phyloP scores from a whole-genome alignment of 2,113 vertebrate species.

The Tiliqua scincoides region DNA sequence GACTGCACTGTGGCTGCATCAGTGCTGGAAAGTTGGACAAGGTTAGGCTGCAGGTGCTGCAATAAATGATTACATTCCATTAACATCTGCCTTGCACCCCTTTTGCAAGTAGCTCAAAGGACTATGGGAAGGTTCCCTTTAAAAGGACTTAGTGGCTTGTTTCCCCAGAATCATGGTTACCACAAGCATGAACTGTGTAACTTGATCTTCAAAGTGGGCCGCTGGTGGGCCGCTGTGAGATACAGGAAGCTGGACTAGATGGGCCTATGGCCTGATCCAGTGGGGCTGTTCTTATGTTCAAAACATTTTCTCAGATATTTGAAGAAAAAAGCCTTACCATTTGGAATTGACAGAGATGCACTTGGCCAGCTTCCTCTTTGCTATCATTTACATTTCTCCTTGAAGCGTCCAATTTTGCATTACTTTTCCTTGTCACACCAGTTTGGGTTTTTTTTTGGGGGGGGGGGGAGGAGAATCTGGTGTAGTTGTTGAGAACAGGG shows the following conservation, averaged over 20 bases:
- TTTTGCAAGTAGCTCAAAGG: not conserved
- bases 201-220: fast-evolving
- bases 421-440: not conserved
- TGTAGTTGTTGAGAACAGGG: not conserved
- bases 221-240: too few relatives aligned
- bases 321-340: not conserved
- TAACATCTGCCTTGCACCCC: not conserved
- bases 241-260: too few relatives aligned
- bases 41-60: not conserved
- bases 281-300: too few relatives aligned
- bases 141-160: not conserved
- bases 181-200: too few relatives aligned
- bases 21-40: too few relatives aligned
- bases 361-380: not conserved
- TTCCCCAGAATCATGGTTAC: not conserved
- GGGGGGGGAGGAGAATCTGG: not conserved
- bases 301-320: not conserved
- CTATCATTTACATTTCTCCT: fast-evolving
- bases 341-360: fast-evolving
- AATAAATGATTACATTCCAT: not conserved
- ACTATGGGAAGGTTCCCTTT: not conserved
- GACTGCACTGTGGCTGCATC: too few relatives aligned
- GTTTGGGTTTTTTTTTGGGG: fast-evolving
- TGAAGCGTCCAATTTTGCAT: not conserved
- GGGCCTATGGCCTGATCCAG: too few relatives aligned